Conservation (phyloP, 2,113 vertebrate genomes). For the Notechis scutatus region DNA sequence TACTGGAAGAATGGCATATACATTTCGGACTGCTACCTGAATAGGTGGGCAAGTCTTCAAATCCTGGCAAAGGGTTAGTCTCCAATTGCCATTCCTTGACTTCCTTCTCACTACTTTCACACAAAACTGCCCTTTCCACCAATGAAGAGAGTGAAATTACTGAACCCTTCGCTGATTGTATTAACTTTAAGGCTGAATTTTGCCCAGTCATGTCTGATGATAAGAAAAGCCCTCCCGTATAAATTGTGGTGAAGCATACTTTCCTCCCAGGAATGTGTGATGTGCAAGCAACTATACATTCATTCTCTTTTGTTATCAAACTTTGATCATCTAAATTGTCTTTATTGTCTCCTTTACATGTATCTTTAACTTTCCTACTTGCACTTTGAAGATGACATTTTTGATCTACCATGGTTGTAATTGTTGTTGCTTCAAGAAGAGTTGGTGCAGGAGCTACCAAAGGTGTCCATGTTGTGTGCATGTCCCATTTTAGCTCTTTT, state of each 20-base stretch:
- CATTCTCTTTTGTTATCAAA: constrained; percentile 11
- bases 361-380: constrained; percentile 27
- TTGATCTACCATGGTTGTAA: neutral
- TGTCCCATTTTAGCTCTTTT: constrained; percentile 24
- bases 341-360: constrained; percentile 14
- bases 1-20: constrained; percentile 27
- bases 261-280: constrained; percentile 29
- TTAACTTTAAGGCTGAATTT: neutral
- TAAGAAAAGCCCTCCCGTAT: constrained; percentile 27
- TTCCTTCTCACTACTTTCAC: constrained; percentile 5
- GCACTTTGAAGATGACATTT: neutral
- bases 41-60: neutral
- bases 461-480: constrained; percentile 28
- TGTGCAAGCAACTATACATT: neutral
- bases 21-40: neutral
- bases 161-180: constrained; percentile 34
- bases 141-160: neutral
- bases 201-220: constrained; percentile 35
- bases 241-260: constrained; percentile 40
- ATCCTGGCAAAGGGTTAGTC: accelerated
- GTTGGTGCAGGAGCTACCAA: constrained; percentile 25
- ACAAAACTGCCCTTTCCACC: neutral
- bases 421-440: constrained; percentile 12
- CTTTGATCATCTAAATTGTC: constrained; percentile 1
- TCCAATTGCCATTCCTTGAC: neutral